Conservation (phyloP, 2,888 invertebrate species). For the Tenodera sinensis region DNA sequence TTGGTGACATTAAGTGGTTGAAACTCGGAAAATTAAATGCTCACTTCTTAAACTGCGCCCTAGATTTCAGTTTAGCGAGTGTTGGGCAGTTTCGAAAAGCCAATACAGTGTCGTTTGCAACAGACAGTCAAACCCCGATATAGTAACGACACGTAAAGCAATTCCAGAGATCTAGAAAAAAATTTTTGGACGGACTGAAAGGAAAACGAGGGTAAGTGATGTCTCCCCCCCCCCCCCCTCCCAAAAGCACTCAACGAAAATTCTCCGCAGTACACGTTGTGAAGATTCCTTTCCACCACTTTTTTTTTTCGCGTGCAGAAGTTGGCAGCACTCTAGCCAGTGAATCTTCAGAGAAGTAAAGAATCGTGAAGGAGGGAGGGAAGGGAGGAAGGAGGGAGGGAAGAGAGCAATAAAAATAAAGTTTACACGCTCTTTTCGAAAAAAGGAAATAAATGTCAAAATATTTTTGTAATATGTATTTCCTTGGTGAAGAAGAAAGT, state of each 20-base stretch:
- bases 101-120: not conserved
- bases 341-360: not conserved
- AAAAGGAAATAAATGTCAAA: not conserved
- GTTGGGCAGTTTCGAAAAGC: too few relatives aligned
- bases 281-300: not conserved
- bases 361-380: not conserved
- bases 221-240: not conserved
- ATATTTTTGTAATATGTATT: not conserved
- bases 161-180: not conserved
- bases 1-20: too few relatives aligned
- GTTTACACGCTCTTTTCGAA: not conserved
- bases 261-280: not conserved
- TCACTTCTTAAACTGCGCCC: too few relatives aligned
- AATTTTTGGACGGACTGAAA: not conserved
- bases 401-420: not conserved
- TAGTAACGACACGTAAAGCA: not conserved
- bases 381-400: not conserved
- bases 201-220: not conserved
- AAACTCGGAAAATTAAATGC: too few relatives aligned
- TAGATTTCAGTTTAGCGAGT: too few relatives aligned
- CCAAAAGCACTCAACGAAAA: not conserved
- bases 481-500: not conserved
- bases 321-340: not conserved
- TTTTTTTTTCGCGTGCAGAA: not conserved
- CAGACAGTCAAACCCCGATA: not conserved